phyloP scores from a whole-genome alignment of 2,113 vertebrate genomes.

The Redunca redunca region DNA sequence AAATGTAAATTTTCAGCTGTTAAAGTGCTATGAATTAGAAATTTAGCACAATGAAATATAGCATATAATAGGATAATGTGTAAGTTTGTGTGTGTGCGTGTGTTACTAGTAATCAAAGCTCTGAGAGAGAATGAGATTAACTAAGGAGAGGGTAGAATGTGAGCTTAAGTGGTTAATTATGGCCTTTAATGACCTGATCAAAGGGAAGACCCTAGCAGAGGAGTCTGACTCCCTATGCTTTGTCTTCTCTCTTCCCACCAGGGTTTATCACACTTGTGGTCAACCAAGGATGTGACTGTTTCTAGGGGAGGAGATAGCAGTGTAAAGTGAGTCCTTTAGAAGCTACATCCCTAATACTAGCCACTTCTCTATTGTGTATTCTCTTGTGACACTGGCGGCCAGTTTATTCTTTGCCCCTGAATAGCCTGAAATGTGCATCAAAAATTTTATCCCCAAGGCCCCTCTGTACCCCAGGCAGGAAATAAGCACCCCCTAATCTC shows the following conservation, averaged over 20 bases:
- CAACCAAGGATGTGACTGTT: background rate
- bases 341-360: background rate
- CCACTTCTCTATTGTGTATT: background rate
- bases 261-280: background rate
- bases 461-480: background rate
- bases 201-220: background rate
- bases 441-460: background rate
- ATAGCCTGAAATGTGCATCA: background rate
- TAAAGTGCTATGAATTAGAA: background rate
- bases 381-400: background rate
- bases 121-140: background rate
- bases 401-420: background rate
- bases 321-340: background rate
- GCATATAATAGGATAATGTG: background rate
- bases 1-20: background rate
- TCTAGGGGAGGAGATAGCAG: background rate
- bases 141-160: background rate
- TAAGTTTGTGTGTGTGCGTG: background rate
- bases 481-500: background rate
- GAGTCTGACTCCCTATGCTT: background rate
- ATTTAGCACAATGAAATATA: background rate
- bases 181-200: background rate
- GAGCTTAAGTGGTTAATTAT: background rate
- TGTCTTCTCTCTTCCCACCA: background rate
- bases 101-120: background rate